Percentiles rank a stretch among this genome's conserved stretches.
These are phyloP conservation scores for Catamblyrhynchus diadema DNA, from an alignment of 2,797 vertebrate species.

Conservation along the genomic window DNA sequence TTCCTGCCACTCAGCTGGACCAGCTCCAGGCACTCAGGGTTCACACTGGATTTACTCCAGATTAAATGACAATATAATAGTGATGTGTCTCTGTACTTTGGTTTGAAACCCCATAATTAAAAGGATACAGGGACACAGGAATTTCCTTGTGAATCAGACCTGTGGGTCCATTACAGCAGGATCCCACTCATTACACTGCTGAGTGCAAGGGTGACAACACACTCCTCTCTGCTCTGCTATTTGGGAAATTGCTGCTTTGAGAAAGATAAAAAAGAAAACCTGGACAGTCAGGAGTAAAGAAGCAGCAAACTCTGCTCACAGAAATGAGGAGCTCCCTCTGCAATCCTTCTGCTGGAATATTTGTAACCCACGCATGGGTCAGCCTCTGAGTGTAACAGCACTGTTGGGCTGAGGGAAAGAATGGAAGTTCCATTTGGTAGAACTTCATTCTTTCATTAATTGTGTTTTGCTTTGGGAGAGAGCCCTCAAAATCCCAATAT, in stretches of 20 bases:
- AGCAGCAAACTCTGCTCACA: background rate
- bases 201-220: background rate
- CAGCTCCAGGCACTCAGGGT: background rate
- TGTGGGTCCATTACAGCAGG: background rate
- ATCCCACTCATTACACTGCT: background rate
- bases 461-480: background rate
- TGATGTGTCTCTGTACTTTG: background rate
- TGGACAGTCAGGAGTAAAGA: background rate
- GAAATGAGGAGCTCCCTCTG: background rate
- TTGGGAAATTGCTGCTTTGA: background rate
- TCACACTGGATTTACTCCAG: slow-evolving; percentile 43
- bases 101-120: slow-evolving; percentile 25
- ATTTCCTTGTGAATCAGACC: slow-evolving; percentile 13
- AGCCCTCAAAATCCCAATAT: background rate
- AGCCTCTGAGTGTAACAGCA: background rate
- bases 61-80: slow-evolving; percentile 25
- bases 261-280: background rate
- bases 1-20: background rate
- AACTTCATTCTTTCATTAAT: background rate
- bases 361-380: rapidly evolving
- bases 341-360: background rate
- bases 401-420: background rate
- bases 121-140: slow-evolving; percentile 6
- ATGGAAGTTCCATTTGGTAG: background rate
- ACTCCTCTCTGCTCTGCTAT: background rate